Conservation (phyloP, 2,113 vertebrate genomes). For the Cavia porcellus region DNA sequence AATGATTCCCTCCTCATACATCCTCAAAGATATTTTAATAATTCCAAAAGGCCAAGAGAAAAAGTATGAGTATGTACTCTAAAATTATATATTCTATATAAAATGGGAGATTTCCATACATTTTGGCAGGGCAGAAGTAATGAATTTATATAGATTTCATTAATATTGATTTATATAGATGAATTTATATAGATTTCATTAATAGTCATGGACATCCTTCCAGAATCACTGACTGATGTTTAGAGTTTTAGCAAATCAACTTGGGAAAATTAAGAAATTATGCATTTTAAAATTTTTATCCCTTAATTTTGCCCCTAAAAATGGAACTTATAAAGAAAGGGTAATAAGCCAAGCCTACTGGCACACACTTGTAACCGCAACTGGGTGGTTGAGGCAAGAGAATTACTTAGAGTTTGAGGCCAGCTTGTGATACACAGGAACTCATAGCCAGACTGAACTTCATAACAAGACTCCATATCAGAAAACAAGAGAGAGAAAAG, state of each 20-base stretch:
- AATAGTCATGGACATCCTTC: background rate
- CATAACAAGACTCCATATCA: background rate
- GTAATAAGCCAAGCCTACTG: background rate
- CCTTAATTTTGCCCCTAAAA: background rate
- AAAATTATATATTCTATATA: background rate
- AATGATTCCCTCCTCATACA: background rate
- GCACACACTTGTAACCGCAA: background rate
- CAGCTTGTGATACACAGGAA: background rate
- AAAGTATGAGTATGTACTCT: background rate
- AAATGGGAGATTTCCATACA: background rate
- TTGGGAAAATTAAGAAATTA: constrained; percentile 46
- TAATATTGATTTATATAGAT: background rate
- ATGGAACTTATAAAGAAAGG: background rate
- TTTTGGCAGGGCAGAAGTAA: background rate
- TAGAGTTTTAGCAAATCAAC: background rate
- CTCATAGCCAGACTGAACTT: background rate
- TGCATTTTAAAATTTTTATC: constrained; percentile 25
- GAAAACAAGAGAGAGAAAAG: background rate
- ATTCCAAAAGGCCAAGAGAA: constrained; percentile 11
- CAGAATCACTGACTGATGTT: background rate
- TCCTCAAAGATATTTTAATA: background rate
- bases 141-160: background rate
- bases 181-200: background rate
- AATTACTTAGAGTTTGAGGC: background rate
- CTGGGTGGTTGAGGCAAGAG: background rate